Conservation (phyloP, 1,140 invertebrate genomes). For the Neodiprion lecontei region DNA sequence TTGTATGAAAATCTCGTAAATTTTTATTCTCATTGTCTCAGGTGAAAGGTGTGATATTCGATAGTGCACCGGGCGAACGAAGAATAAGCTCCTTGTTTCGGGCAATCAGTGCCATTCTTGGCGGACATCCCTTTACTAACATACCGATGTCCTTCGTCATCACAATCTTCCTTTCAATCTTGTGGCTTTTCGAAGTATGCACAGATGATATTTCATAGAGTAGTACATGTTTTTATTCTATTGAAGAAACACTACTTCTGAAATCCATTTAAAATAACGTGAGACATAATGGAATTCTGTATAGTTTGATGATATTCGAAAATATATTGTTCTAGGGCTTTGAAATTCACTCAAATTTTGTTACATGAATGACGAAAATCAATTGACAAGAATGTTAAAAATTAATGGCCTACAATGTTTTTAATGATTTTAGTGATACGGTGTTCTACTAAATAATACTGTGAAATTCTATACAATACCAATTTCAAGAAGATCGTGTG, state of each 20-base stretch:
- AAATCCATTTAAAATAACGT: too few species aligned
- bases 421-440: too few species aligned
- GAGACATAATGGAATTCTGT: too few species aligned
- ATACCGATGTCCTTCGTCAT: conserved; percentile 64
- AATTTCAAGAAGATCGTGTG: background rate
- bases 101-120: conserved; percentile 69
- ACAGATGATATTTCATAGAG: background rate
- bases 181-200: conserved; percentile 67
- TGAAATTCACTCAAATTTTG: too few species aligned
- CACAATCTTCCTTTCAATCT: conserved; percentile 65
- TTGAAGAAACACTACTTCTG: background rate
- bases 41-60: conserved; percentile 78
- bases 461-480: background rate
- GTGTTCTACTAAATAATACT: background rate
- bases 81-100: conserved; percentile 64
- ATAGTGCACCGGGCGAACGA: conserved; percentile 75
- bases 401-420: too few species aligned
- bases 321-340: too few species aligned
- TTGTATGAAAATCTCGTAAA: background rate
- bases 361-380: too few species aligned
- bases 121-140: conserved; percentile 62
- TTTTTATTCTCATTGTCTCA: conserved; percentile 34
- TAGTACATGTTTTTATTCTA: background rate
- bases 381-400: too few species aligned
- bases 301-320: too few species aligned